Evolutionary conservation across 2,797 vertebrate species (phyloP), one percentile per base, ranked within the genome.

Genomic region (Catharus ustulatus): DNA sequence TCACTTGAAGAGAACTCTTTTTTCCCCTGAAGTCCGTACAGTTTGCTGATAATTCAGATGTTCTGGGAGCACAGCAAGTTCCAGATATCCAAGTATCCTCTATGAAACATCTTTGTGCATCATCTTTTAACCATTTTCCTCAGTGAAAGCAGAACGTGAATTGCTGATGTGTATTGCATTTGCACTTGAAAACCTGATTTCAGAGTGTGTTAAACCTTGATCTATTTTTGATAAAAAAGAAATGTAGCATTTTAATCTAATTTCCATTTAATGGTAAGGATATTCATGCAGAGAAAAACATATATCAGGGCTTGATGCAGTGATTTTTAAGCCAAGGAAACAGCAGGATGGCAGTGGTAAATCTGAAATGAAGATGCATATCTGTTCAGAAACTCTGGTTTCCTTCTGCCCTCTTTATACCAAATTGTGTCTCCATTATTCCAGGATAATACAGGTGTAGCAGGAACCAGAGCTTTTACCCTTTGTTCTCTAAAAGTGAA

Each of bases 241-340:
- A 86, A 90, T 78, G 87, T 74, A 82, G 87, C 88, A 69, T 89
- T 94, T 93, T 78, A 79, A 85, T 96, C 78, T 91, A 67, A 92
- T 94, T 97, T 96, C 69, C 42, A 62, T 93, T 95, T 85, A 86
- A 82, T 77, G 75, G 57, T 76, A 87, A 94, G 83, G 88, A 74
- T 73, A 66, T 78, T 89, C 81, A 89, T 87, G 84, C 64, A 89
- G 93, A 88, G 84, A 93, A 95, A 86, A 95, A 83, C 55, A 75
- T 64, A 63, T 81, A 93, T 94, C 14, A 34, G 76, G 68, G 68
- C 43, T 86, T 71, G 89, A 95, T 93, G 79, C 62, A 79, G 72
- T 90, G 89, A 84, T 96, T 96, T 95, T 95, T 88, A 94, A 96
- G 87, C 87, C 84, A 90, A 83, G 93, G 76, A 87, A 93, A 91